Conservation (phyloP, 2,113 vertebrate species). For the Macroglossus sobrinus region DNA sequence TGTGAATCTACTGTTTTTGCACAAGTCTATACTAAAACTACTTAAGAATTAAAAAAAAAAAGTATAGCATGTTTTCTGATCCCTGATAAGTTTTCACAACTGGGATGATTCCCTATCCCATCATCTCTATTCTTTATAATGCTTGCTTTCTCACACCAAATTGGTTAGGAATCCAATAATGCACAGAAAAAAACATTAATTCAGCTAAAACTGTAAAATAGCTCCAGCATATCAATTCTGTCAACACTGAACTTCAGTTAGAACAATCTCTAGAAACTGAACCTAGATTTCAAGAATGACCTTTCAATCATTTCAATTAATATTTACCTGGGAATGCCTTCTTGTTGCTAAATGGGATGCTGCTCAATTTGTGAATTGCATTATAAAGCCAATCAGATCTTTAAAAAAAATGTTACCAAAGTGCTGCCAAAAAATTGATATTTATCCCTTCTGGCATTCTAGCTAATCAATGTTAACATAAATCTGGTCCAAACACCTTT, state of each 20-base stretch:
- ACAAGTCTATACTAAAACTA: slow-evolving; percentile 8
- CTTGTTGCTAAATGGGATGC: not conserved
- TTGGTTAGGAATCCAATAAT: slow-evolving; percentile 24
- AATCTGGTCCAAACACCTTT: slow-evolving; percentile 74
- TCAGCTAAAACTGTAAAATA: slow-evolving; percentile 69
- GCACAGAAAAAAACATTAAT: not conserved
- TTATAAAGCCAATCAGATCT: not conserved
- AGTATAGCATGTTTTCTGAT: not conserved
- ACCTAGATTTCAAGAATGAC: slow-evolving; percentile 13
- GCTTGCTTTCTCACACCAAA: slow-evolving; percentile 19
- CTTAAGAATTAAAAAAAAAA: not conserved
- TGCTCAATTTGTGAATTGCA: too few relatives aligned
- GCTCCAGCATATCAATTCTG: slow-evolving; percentile 32
- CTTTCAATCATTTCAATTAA: slow-evolving; percentile 55
- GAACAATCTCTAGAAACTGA: slow-evolving; percentile 48
- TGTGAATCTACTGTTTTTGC: not conserved
- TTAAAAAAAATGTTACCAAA: not conserved
- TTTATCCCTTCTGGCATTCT: slow-evolving; percentile 52
- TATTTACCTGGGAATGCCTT: slow-evolving; percentile 58
- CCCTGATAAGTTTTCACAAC: not conserved
- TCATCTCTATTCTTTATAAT: not conserved
- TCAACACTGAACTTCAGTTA: slow-evolving; percentile 57
- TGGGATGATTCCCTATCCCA: not conserved
- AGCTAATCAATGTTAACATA: slow-evolving; percentile 80
- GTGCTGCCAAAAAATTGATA: slow-evolving; percentile 59